Base-by-base conservation (phyloP, 2,113 vertebrate genomes). In the Gobiocypris rarus region DNA sequence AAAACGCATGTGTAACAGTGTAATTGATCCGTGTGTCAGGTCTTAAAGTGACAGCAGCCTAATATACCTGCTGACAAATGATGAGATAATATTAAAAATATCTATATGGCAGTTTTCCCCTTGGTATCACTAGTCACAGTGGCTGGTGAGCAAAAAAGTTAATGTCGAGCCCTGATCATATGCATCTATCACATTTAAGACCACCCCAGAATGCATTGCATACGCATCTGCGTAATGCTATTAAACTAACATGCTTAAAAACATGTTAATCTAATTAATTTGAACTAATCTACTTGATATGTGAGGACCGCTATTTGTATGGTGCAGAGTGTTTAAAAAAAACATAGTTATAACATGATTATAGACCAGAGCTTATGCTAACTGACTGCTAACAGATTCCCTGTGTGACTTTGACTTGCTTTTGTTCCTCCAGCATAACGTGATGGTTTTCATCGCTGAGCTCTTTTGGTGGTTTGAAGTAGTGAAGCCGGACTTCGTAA, bases 381-480 rank as follows among this genome's bases (percentile, higher is more conserved):
- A 3, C 15, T 38, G 3, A 69, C 19, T 10, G 43, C 43, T 50
- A 50, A 50, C 48, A 50, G 3, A 63, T 11, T 10, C 10, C 50
- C 38, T 31, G 14, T 76, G 1, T 22, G 52, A 22, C 52, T 19
- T 22, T 45, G 26, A 54, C 84, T n/a, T 10, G 48, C 10, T 83
- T 43, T 88, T 67, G 89, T 31, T 85, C 19, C 52, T 86, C 15
- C 85, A 99, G 97, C 96, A 94, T 5, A 99, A 99, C 0, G 79
- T 99, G 0, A 97, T 97, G 96, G 96, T 97, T 22, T 98, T 97
- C 81, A 95, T 99, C 41, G 97, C 98, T 0, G 98, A 99, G 56
- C 95, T 99, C 50, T 99, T 99, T 89, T 99, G 98, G 98, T 97
- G 97, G 97, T 98, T 99, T 90, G 98, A 99, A 89, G 95, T 93